A percentile compares a stretch with the other conserved stretches of the same genome.
These are phyloP conservation scores for Syngnathus acus DNA, from an alignment of 2,797 vertebrate genomes.

Conservation along the genomic window DNA sequence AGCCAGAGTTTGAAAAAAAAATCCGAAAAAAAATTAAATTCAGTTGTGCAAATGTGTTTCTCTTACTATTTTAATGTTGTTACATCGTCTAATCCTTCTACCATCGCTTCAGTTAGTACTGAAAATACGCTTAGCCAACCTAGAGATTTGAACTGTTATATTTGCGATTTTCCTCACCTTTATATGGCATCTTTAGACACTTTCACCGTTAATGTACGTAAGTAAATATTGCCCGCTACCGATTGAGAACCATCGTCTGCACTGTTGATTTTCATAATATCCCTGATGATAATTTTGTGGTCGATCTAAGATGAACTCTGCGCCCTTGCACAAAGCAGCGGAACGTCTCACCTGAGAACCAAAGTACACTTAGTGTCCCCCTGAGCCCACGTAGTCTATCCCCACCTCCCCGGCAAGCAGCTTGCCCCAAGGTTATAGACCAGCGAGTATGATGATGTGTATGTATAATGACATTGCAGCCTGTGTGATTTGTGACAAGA, in stretches of 20 bases:
- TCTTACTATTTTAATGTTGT: slow-evolving; percentile 75
- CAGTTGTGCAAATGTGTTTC: slow-evolving; percentile 73
- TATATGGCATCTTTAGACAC: slow-evolving; percentile 74
- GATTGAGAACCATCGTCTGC: slow-evolving; percentile 62
- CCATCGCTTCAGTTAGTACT: slow-evolving; percentile 78
- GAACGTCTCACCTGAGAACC: slow-evolving; percentile 61
- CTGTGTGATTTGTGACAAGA: slow-evolving; percentile 43
- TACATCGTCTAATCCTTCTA: slow-evolving; percentile 76
- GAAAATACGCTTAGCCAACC: slow-evolving; percentile 74
- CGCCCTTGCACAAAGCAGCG: slow-evolving; percentile 68
- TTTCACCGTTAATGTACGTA: slow-evolving; percentile 70
- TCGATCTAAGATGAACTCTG: slow-evolving; percentile 55
- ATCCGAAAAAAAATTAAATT: slow-evolving; percentile 63
- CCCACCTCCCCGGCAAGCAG: background rate
- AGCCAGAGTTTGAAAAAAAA: slow-evolving; percentile 69
- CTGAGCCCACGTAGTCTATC: slow-evolving; percentile 14
- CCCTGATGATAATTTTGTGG: slow-evolving; percentile 42
- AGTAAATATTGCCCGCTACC: slow-evolving; percentile 64
- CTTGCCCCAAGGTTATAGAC: slow-evolving; percentile 20
- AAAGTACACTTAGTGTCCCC: slow-evolving; percentile 57
- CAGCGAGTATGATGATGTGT: slow-evolving; percentile 32
- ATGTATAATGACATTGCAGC: slow-evolving; percentile 41
- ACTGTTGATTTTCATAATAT: slow-evolving; percentile 55
- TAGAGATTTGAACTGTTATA: slow-evolving; percentile 77
- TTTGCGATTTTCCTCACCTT: slow-evolving; percentile 75